Percentiles rank a stretch among this genome's conserved stretches.
phyloP scores from a whole-genome alignment of 2,113 vertebrate species.

The Nothocercus julius region DNA sequence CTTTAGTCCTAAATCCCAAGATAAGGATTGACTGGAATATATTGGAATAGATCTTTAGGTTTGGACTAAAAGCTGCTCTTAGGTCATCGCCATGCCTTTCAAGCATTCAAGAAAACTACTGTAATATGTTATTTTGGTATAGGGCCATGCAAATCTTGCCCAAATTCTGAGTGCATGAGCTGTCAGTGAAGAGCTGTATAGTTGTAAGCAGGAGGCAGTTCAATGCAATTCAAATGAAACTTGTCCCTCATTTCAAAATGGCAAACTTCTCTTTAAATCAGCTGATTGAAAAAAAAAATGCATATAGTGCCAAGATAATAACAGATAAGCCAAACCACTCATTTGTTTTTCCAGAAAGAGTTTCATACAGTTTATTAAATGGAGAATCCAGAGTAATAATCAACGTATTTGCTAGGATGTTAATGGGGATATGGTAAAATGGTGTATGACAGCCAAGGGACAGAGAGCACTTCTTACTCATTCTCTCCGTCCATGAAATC shows the following conservation, averaged over 20 bases:
- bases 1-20: conserved; percentile 56
- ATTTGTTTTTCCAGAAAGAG: conserved; percentile 29
- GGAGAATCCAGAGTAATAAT: neutral
- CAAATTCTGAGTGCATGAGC: neutral
- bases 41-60: conserved; percentile 48
- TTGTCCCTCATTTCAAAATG: neutral
- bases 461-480: conserved; percentile 44
- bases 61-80: conserved; percentile 40
- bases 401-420: neutral
- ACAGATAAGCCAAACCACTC: neutral
- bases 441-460: conserved; percentile 24
- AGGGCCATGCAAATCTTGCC: conserved; percentile 13
- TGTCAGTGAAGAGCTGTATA: conserved; percentile 4
- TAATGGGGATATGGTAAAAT: conserved; percentile 15
- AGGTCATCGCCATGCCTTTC: conserved; percentile 8
- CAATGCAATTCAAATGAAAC: neutral
- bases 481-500: conserved; percentile 37
- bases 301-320: conserved; percentile 10
- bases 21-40: conserved; percentile 63
- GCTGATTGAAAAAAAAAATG: conserved; percentile 20
- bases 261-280: conserved; percentile 9
- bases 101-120: conserved; percentile 11
- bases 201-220: neutral
- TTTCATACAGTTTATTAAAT: conserved; percentile 12
- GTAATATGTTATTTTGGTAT: conserved; percentile 45